Percentiles rank a stretch among this genome's conserved stretches.
phyloP scores from a whole-genome alignment of 2,113 vertebrate species.

The Toxostoma redivivum region DNA sequence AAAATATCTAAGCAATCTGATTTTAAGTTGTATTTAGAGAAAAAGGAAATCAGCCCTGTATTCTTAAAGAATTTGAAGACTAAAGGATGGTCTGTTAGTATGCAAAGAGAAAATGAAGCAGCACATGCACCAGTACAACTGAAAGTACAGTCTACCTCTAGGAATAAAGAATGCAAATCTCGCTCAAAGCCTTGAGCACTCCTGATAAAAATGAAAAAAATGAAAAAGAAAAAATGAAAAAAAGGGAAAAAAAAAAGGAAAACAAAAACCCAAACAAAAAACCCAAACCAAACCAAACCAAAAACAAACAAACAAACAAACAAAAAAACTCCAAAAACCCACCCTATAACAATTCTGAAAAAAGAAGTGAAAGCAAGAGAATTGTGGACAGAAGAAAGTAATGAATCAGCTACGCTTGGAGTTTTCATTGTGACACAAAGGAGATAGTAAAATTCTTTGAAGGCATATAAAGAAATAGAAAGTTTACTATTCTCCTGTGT shows the following conservation, averaged over 20 bases:
- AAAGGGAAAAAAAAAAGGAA: neutral
- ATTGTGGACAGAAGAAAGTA: neutral
- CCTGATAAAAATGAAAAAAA: neutral
- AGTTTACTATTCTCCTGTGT: neutral
- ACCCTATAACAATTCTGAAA: neutral
- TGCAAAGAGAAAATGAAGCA: neutral
- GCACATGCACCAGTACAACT: accelerated
- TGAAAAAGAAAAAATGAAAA: neutral
- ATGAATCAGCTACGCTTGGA: neutral
- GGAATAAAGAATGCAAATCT: neutral
- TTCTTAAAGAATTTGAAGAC: neutral
- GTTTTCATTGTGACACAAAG: neutral
- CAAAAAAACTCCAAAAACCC: neutral
- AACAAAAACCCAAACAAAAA: neutral
- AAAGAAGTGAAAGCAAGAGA: neutral
- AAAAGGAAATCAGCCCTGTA: neutral
- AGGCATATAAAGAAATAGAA: neutral
- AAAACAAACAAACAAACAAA: neutral
- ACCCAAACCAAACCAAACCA: too few relatives aligned
- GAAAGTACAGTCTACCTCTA: neutral
- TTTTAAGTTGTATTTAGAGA: neutral
- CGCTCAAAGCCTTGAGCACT: neutral
- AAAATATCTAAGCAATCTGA: neutral
- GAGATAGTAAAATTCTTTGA: neutral
- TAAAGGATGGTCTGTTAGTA: neutral